Evolutionary conservation across 2,888 invertebrate genomes (phyloP).

Genomic region (Melipona bicolor): DNA sequence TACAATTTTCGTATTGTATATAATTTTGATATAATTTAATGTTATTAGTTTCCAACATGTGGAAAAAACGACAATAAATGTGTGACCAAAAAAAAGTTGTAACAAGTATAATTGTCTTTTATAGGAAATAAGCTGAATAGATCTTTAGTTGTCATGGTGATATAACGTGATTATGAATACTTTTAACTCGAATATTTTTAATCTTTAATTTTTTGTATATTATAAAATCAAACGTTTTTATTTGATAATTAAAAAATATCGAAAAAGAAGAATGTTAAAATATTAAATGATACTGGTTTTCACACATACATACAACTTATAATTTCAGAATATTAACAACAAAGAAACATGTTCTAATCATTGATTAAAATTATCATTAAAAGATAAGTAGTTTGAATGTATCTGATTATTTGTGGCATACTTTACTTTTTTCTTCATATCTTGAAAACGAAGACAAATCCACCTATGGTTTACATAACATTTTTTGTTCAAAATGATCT

Average conservation of each 20-base stretch:
- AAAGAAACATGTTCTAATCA: too few species aligned
- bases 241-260: background rate
- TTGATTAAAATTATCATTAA: background rate
- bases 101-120: background rate
- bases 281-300: background rate
- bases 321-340: background rate
- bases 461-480: background rate
- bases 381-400: fast-evolving
- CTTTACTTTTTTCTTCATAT: background rate
- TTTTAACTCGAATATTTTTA: background rate
- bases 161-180: background rate
- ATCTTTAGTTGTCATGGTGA: background rate
- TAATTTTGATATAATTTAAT: too few species aligned
- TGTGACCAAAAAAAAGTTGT: too few species aligned
- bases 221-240: background rate
- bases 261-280: background rate
- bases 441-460: too few species aligned
- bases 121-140: background rate
- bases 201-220: background rate
- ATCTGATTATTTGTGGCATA: background rate
- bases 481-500: background rate
- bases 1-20: background rate
- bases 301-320: background rate
- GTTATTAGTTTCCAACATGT: too few species aligned
- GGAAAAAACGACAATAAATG: too few species aligned